Evolutionary conservation across 2,797 vertebrate species (phyloP).

Genomic region (Ataeniobius toweri): DNA sequence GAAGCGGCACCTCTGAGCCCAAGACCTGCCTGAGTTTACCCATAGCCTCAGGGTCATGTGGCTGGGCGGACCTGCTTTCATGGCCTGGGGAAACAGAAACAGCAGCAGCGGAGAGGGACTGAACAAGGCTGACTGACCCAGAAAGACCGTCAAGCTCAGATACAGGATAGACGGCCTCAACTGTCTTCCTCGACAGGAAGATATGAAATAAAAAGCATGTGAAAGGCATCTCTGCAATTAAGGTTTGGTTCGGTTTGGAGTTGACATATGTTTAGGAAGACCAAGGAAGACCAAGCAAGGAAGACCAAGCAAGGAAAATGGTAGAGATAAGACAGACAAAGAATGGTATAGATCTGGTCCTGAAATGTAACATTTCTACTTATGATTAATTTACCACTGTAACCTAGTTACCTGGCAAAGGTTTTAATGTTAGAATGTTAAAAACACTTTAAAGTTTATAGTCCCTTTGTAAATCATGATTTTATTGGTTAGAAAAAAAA

Average conservation of each 20-base stretch:
- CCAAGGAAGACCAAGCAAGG: no score
- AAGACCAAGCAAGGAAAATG: not conserved
- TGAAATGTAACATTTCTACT: not conserved
- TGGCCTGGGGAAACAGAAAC: conserved; percentile 59
- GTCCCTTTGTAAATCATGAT: not conserved
- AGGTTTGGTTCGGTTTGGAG: conserved; percentile 8
- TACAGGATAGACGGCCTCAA: conserved; percentile 50
- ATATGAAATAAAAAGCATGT: conserved; percentile 68
- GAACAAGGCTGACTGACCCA: conserved; percentile 70
- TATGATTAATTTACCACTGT: not conserved
- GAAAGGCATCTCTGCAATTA: conserved; percentile 44
- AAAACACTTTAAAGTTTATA: not conserved
- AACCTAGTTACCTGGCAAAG: not conserved
- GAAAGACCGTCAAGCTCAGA: conserved; percentile 71
- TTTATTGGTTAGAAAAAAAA: not conserved
- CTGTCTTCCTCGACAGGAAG: conserved; percentile 32
- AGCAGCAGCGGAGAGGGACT: conserved; percentile 38
- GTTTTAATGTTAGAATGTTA: not conserved
- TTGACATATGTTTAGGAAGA: conserved; percentile 2
- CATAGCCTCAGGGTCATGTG: conserved; percentile 67
- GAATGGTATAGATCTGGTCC: no score
- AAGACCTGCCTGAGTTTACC: conserved; percentile 81
- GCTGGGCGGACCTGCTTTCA: conserved; percentile 54
- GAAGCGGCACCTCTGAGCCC: conserved; percentile 75
- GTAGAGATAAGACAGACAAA: not conserved